phyloP scores from a whole-genome alignment of 2,888 invertebrate species.

The Hyposoter didymator region DNA sequence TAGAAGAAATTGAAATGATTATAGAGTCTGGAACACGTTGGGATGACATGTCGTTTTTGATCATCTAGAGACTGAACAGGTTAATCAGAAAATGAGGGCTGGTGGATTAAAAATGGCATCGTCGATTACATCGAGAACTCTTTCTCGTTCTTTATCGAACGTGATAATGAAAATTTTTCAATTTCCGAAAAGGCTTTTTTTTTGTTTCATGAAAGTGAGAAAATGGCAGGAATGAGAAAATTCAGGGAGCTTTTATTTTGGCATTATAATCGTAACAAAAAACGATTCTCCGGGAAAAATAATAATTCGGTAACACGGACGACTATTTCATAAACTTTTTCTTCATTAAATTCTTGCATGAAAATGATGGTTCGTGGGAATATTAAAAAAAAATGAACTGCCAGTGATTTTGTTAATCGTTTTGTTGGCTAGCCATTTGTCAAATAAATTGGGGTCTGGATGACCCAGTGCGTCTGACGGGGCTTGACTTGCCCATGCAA shows the following conservation, averaged over 20 bases:
- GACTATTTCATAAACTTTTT: neutral
- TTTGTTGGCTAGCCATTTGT: too few relatives aligned
- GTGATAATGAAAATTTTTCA: neutral
- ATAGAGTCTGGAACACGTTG: constrained; percentile 11
- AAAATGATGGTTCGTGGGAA: neutral
- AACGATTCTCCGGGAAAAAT: neutral
- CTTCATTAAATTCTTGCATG: too few relatives aligned
- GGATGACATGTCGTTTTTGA: neutral
- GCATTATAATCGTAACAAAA: neutral
- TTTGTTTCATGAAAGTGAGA: neutral
- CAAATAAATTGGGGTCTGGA: too few relatives aligned
- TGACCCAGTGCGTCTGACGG: too few relatives aligned
- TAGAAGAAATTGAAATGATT: neutral
- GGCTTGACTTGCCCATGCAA: too few relatives aligned
- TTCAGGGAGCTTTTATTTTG: neutral
- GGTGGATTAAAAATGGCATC: neutral
- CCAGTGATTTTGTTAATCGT: neutral
- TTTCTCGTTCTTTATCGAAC: neutral
- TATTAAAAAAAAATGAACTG: neutral
- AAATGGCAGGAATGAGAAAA: too few relatives aligned
- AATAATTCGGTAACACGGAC: neutral
- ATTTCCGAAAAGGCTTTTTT: neutral
- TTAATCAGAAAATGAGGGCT: neutral
- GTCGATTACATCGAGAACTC: neutral
- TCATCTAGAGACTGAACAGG: neutral